Conservation (phyloP, 1,140 invertebrate species). For the Hirudo medicinalis region DNA sequence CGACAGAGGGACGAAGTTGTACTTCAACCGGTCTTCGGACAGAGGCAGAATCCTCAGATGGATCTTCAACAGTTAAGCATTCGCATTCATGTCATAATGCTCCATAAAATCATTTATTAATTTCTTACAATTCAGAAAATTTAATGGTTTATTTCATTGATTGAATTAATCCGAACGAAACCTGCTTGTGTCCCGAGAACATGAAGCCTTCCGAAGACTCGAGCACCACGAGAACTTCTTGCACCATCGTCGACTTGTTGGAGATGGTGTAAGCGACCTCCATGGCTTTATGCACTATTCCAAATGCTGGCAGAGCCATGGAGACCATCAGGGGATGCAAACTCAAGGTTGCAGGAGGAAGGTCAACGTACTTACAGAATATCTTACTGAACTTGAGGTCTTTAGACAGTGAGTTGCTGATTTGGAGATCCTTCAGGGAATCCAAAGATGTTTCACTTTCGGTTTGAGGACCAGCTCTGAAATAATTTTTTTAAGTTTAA, state of each 20-base stretch:
- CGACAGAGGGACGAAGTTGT: constrained; percentile 59
- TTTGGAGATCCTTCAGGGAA: neutral
- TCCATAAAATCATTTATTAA: neutral
- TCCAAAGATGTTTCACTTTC: no score
- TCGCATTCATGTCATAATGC: neutral
- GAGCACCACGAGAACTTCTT: constrained; percentile 59
- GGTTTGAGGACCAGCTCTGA: no score
- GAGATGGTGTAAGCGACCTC: constrained; percentile 54
- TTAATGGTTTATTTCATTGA: no score
- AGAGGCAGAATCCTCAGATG: constrained; percentile 53
- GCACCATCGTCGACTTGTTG: constrained; percentile 57
- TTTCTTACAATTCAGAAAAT: no score
- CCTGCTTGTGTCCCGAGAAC: constrained; percentile 77
- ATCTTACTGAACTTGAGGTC: neutral
- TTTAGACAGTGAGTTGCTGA: neutral
- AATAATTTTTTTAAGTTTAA: no score
- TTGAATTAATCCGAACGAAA: constrained; percentile 31
- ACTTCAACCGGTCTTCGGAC: constrained; percentile 49
- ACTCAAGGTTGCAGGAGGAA: neutral
- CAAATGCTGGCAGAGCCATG: constrained; percentile 25
- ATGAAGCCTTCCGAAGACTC: constrained; percentile 73
- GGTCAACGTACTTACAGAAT: neutral
- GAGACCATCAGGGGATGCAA: neutral
- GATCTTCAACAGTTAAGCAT: constrained; percentile 36
- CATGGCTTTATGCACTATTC: constrained; percentile 47